phyloP scores from a whole-genome alignment of 2,797 vertebrate species.

The Menidia menidia region DNA sequence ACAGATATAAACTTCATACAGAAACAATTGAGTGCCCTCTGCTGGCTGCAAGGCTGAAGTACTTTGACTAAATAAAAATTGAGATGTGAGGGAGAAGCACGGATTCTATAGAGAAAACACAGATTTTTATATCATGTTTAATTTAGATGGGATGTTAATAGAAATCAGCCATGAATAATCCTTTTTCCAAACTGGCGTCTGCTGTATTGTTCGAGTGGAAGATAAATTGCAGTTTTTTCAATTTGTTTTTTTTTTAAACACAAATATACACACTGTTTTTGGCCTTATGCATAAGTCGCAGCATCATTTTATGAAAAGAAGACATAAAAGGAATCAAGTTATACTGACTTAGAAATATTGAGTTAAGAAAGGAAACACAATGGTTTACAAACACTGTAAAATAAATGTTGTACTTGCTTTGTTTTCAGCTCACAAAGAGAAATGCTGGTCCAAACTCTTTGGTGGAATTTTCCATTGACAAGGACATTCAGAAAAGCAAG shows the following conservation, averaged over 20 bases:
- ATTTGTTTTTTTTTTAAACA: too few species aligned
- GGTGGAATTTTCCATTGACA: slow-evolving; percentile 87
- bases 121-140: background rate
- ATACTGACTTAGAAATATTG: background rate
- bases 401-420: slow-evolving; percentile 12
- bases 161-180: background rate
- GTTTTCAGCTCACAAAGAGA: slow-evolving; percentile 79
- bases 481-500: slow-evolving; percentile 91
- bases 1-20: background rate
- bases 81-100: background rate
- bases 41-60: slow-evolving; percentile 29
- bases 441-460: slow-evolving; percentile 85
- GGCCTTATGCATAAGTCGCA: background rate
- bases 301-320: background rate
- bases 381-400: background rate
- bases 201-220: slow-evolving; percentile 12
- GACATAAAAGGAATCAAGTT: background rate
- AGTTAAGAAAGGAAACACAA: background rate
- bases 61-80: background rate
- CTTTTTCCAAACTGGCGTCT: slow-evolving; percentile 20
- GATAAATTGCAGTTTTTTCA: too few species aligned
- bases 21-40: slow-evolving; percentile 28
- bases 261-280: background rate
- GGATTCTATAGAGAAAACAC: too few species aligned
- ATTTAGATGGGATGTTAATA: slow-evolving; percentile 16